Evolutionary conservation across 2,888 invertebrate genomes (phyloP).

Genomic region (Arrhopalites spinosus): DNA sequence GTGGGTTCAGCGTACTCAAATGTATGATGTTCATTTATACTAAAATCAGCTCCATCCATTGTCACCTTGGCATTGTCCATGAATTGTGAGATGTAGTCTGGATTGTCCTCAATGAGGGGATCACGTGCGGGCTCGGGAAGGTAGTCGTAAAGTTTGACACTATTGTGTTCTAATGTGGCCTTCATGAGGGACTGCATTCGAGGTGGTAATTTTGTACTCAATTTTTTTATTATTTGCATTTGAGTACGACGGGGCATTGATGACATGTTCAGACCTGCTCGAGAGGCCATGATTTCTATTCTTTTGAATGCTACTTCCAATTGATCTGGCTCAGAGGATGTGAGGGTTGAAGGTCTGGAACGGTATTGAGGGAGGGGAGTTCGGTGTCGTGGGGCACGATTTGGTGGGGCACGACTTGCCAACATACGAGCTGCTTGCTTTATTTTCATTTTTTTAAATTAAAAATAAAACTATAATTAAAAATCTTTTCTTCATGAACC

Average conservation of each 20-base stretch:
- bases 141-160: conserved; percentile 49
- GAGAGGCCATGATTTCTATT: conserved; percentile 54
- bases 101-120: conserved; percentile 49
- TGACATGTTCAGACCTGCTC: conserved; percentile 54
- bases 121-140: conserved; percentile 53
- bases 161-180: conserved; percentile 43
- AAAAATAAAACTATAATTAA: no score
- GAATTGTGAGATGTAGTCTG: conserved; percentile 42
- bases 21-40: conserved; percentile 20
- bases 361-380: conserved; percentile 31
- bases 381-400: conserved; percentile 13
- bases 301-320: conserved; percentile 54
- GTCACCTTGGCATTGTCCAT: conserved; percentile 41
- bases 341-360: conserved; percentile 42
- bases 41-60: conserved; percentile 26
- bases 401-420: conserved; percentile 23
- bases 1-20: conserved; percentile 27
- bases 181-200: conserved; percentile 44
- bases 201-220: conserved; percentile 48
- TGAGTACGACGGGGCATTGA: conserved; percentile 52
- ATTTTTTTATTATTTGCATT: conserved; percentile 49
- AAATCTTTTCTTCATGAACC: no score
- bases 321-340: conserved; percentile 46
- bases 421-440: conserved; percentile 22
- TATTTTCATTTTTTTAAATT: neutral